Percentiles rank a stretch among this genome's conserved stretches.
Evolutionary conservation across 2,113 vertebrate species (phyloP).

Genomic region (Chaetops frenatus): DNA sequence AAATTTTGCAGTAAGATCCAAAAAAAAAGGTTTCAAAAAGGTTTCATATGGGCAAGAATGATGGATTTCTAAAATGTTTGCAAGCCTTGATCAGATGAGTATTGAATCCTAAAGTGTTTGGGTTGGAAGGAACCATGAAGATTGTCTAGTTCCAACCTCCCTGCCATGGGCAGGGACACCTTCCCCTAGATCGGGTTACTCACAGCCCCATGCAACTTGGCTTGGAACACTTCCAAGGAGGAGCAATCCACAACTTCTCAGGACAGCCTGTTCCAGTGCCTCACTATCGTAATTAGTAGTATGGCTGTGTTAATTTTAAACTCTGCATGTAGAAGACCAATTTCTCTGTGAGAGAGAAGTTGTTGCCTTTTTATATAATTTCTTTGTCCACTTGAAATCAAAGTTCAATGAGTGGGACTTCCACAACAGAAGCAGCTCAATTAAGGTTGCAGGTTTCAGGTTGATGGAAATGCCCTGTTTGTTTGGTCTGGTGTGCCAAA

Average conservation of each 20-base stretch:
- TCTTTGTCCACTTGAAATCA: neutral
- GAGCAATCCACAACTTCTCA: neutral
- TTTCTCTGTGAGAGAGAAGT: neutral
- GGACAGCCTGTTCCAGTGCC: neutral
- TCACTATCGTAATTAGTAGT: neutral
- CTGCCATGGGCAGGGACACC: neutral
- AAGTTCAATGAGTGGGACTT: neutral
- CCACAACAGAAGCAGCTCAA: neutral
- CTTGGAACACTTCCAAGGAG: neutral
- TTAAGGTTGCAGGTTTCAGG: neutral
- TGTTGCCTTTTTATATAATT: neutral
- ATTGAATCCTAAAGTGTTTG: neutral
- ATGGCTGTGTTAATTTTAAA: neutral
- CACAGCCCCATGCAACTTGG: neutral
- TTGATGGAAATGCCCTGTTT: neutral
- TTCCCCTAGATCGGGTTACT: neutral
- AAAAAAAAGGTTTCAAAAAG: neutral
- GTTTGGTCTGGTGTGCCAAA: neutral
- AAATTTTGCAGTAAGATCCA: neutral
- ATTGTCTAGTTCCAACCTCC: neutral
- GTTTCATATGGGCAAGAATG: neutral
- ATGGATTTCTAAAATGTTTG: neutral
- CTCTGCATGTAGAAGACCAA: neutral
- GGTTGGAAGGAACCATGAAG: neutral
- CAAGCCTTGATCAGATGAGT: neutral